Percentiles rank a stretch among this genome's conserved stretches.
Conservation (phyloP, 2,797 vertebrate genomes). For the Galago senegalensis region DNA sequence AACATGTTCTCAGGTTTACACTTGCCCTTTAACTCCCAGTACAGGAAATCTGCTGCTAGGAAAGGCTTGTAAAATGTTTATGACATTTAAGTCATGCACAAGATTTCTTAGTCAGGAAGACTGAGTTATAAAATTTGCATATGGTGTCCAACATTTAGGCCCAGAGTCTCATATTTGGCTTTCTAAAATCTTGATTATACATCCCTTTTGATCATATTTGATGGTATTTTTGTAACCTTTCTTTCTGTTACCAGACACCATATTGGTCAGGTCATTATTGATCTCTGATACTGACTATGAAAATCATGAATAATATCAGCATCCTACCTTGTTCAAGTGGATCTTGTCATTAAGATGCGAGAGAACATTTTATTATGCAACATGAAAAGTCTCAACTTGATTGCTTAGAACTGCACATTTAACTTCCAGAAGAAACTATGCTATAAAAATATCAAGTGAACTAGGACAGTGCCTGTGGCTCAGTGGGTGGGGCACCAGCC, state of each 20-base stretch:
- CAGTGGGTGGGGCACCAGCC: too few species aligned
- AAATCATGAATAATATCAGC: background rate
- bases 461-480: too few species aligned
- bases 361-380: background rate
- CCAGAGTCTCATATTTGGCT: background rate
- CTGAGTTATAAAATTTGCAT: conserved; percentile 77
- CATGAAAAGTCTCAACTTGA: background rate
- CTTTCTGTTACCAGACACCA: conserved; percentile 27
- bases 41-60: conserved; percentile 79
- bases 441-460: background rate
- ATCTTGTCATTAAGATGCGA: background rate
- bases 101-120: conserved; percentile 78
- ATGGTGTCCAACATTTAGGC: conserved; percentile 68
- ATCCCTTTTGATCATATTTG: background rate
- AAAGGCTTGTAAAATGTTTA: conserved; percentile 79
- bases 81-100: conserved; percentile 73
- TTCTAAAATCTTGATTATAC: conserved; percentile 53
- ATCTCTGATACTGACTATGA: background rate
- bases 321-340: background rate
- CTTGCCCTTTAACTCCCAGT: conserved; percentile 80
- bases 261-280: background rate
- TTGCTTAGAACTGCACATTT: background rate
- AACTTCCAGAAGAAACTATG: background rate
- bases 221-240: conserved; percentile 37
- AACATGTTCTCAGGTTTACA: conserved; percentile 75